Base-by-base conservation (phyloP, 2,797 vertebrate species). In the Chelonia mydas region DNA sequence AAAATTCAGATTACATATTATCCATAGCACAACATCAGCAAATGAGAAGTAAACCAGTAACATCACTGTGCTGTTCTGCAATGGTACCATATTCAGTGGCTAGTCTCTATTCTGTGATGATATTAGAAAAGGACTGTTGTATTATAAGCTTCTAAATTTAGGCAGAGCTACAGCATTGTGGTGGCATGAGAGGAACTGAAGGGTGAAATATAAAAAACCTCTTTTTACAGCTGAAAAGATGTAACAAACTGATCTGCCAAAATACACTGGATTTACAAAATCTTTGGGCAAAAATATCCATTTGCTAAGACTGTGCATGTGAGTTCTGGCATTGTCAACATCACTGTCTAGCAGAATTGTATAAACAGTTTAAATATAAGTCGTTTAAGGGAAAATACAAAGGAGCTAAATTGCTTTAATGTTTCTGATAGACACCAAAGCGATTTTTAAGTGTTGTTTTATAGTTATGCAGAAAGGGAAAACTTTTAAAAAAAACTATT, bases 291-390 rank as follows among this genome's bases (percentile, higher is more conserved):
- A 81, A 94, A 94, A 33, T 84, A 88, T 80, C 78, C 91, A 77
- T 93, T 95, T 93, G 72, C 84, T 95, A 86, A 94, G 95, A 89
- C 93, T 81, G 37, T 33, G 93, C 7, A 76, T 91, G n/a, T 81
- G 83, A 8, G 16, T 95, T 97, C 55, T 90, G 89, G 86, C 92
- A 96, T 89, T 90, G 91, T 87, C 78, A 80, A 45, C 81, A 65
- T 94, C 51, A 8, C 82, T 87, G 83, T 93, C 86, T 90, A 23
- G 88, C 88, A 97, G 85, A 81, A 47, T 72, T 9, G n/a, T 84
- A 81, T 96, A 96, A 98, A 97, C 92, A 92, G 91, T 96, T 95
- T 85, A 95, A 96, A 79, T 95, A 94, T 93, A 93, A 83, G 74
- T 91, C 92, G 84, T 92, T 95, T 87, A 92, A 94, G 84, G 91